Evolutionary conservation across 2,888 invertebrate genomes (phyloP), one percentile per base, ranked within the genome.

Genomic region (Branchellion lobata): DNA sequence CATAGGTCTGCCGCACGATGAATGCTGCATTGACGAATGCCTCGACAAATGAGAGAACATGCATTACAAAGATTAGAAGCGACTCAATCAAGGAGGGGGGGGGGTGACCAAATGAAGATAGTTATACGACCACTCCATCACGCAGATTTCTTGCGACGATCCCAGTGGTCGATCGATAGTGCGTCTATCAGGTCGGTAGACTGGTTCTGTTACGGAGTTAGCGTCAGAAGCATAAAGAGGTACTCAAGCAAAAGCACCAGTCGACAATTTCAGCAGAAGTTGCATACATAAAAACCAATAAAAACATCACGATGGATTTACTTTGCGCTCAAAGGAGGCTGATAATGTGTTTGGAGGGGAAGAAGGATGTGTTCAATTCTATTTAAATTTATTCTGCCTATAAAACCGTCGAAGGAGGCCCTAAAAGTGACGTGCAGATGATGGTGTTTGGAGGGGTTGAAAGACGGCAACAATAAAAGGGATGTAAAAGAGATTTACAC

Each of bases 381-480:
- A 57, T 57, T 57, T 57, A 57, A 57, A 57, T 57, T 57, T 57
- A 57, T 57, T 5, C 3, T 57, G 11, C n/a, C 61, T 3, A 57
- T 57, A 57, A 57, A 57, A 24, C 61, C 61, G 61, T n/a, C 61
- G 21, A 24, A 3, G 5, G 5, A 57, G 24, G 61, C 61, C 21
- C 61, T 57, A 57, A 57, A 57, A 57, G 24, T 57, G 61, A 57
- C 61, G 24, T 57, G 21, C 61, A 5, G n/a, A 24, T 57, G 61
- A 57, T 57, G 14, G 24, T 40, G 40, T 8, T 40, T 5, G 61
- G 24, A 57, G 24, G 11, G 21, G 61, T 57, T 18, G 61, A 57
- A 57, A 57, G 61, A 57, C 61, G 21, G 3, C n/a, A 18, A n/a
- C n/a, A 57, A 57, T 57, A 57, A 57, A 57, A 57, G n/a, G 61